Conservation (phyloP, 2,797 vertebrate genomes). For the Sarcoramphus papa region DNA sequence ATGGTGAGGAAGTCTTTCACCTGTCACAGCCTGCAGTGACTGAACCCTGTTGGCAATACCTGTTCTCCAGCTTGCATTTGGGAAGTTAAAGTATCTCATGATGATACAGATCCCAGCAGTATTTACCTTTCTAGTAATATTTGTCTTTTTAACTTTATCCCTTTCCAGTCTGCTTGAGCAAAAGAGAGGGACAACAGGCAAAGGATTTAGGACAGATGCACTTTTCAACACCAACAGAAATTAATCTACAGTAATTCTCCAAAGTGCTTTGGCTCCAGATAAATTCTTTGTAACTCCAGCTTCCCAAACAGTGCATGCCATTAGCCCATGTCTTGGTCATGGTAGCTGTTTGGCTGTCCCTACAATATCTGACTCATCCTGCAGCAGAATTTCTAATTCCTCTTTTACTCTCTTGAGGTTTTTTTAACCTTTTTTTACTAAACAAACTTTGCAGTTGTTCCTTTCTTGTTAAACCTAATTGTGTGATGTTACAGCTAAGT, state of each 20-base stretch:
- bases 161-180: background rate
- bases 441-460: background rate
- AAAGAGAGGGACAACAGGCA: background rate
- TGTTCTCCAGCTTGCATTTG: background rate
- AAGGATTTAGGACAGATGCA: background rate
- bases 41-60: background rate
- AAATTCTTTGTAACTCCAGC: background rate
- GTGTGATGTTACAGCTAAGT: background rate
- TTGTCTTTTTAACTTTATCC: background rate
- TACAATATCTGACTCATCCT: background rate
- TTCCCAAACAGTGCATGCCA: background rate
- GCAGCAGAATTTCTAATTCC: background rate
- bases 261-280: background rate
- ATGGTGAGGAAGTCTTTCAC: background rate
- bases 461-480: background rate
- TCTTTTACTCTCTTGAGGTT: background rate
- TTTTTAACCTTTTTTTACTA: background rate
- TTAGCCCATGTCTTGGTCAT: background rate
- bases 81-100: background rate
- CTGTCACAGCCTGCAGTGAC: background rate
- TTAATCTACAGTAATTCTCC: background rate
- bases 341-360: background rate
- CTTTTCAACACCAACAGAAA: background rate
- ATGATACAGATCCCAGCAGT: background rate
- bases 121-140: background rate